phyloP scores from a whole-genome alignment of 2,888 invertebrate species.

The Xestia xanthographa region DNA sequence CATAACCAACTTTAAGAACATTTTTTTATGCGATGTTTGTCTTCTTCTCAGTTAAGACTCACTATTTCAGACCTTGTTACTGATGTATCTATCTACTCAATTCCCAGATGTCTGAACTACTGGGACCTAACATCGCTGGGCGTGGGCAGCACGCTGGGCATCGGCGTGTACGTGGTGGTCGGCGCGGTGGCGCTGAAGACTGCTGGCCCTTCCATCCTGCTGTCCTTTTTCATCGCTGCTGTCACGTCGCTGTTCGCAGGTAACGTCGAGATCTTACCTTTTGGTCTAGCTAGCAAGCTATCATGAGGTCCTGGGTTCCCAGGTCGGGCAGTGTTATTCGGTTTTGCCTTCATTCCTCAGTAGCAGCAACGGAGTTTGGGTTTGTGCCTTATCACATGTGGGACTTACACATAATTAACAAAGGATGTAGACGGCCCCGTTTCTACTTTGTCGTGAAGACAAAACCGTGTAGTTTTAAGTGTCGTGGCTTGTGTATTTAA shows the following conservation, averaged over 20 bases:
- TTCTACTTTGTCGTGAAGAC: no score
- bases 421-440: not conserved
- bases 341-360: not conserved
- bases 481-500: no score
- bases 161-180: conserved; percentile 96
- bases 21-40: not conserved
- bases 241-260: conserved; percentile 96
- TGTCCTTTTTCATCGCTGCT: conserved; percentile 97
- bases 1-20: not conserved
- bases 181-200: conserved; percentile 94
- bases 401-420: not conserved
- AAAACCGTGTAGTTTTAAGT: no score
- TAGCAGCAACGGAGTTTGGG: not conserved
- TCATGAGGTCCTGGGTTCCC: not conserved
- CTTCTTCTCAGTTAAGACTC: not conserved
- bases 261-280: conserved; percentile 77
- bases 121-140: conserved; percentile 95
- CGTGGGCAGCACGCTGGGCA: conserved; percentile 95
- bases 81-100: not conserved
- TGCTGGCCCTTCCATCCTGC: conserved; percentile 96
- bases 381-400: not conserved
- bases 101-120: conserved; percentile 92
- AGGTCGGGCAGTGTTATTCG: not conserved
- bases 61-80: not conserved
- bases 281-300: not conserved